Percentiles rank a stretch among this genome's conserved stretches.
phyloP scores from a whole-genome alignment of 2,797 vertebrate genomes.

The Urosaurus nigricauda region DNA sequence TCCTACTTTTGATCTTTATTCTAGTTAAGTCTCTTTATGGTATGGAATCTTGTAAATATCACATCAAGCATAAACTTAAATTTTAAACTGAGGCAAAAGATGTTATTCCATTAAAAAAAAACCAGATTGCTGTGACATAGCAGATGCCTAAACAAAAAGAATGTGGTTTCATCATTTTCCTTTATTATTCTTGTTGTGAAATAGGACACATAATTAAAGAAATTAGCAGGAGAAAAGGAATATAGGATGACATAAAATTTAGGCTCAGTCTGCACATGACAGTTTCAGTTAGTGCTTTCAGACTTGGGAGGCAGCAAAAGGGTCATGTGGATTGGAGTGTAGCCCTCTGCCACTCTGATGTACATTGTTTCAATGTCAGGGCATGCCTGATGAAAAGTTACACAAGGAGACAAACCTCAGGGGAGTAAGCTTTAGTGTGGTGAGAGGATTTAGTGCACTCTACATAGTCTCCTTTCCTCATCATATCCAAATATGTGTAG shows the following conservation, averaged over 20 bases:
- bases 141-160: slow-evolving; percentile 41
- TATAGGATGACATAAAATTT: slow-evolving; percentile 11
- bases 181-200: neutral
- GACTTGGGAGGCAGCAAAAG: neutral
- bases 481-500: too few species aligned
- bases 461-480: too few species aligned
- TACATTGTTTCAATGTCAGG: neutral
- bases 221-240: neutral
- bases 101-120: slow-evolving; percentile 55
- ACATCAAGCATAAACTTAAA: slow-evolving; percentile 72
- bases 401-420: neutral
- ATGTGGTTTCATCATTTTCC: slow-evolving; percentile 13
- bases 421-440: neutral
- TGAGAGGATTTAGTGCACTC: neutral
- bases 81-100: slow-evolving; percentile 63
- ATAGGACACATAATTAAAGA: slow-evolving; percentile 24
- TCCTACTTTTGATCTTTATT: slow-evolving; percentile 55
- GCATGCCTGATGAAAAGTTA: neutral
- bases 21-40: slow-evolving; percentile 53
- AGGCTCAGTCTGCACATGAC: neutral
- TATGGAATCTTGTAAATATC: slow-evolving; percentile 70
- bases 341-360: neutral
- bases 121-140: slow-evolving; percentile 54
- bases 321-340: neutral
- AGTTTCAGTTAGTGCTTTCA: neutral